Base-by-base conservation (phyloP, 2,888 invertebrate genomes). In the Piscicola geometra region DNA sequence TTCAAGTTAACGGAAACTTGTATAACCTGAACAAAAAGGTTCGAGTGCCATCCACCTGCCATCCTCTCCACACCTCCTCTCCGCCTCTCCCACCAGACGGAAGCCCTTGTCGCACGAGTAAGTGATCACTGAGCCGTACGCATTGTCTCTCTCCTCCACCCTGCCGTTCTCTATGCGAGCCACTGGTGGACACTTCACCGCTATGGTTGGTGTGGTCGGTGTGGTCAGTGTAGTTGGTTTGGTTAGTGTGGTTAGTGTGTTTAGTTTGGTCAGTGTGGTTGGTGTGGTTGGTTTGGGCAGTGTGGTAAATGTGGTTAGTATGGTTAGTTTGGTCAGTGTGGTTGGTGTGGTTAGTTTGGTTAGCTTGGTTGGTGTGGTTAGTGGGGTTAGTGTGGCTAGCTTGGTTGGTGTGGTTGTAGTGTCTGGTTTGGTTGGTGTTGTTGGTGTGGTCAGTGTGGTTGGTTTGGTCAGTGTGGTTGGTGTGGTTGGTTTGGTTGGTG, bases 51-150 rank as follows among this genome's bases (percentile, higher is more conserved):
- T 92, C 98, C 98, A 99, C 83, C 92, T 92, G 84, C 92, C 91
- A 86, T 97, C 94, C 0, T 95, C 93, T 0, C 93, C 93, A 85
- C 99, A 99, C 67, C 93, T 88, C 81, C 98, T 89, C 1, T 94
- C 94, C 21, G 91, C 89, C 79, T 93, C 92, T 0, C 97, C 98
- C 15, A 93, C 89, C 78, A 98, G 89, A 77, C 92, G 91, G 87
- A 91, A 96, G 15, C 96, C 96, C 83, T 93, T 93, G 83, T 93
- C 92, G 88, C 99, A 99, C 83, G 94, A 93, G 86, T 98, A 98
- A 71, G 92, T 92, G 30, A 97, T 94, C 12, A 94, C 91, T 0
- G 96, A 93, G 85, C 97, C 95, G 89, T 94, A 98, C 0, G 93
- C 92, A 83, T 93, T 90, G 64, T 94, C 93, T 0, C 93, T 92